Evolutionary conservation across 1,140 invertebrate species (phyloP), one percentile per base, ranked within the genome.

Genomic region (Heliconius melpomene): DNA sequence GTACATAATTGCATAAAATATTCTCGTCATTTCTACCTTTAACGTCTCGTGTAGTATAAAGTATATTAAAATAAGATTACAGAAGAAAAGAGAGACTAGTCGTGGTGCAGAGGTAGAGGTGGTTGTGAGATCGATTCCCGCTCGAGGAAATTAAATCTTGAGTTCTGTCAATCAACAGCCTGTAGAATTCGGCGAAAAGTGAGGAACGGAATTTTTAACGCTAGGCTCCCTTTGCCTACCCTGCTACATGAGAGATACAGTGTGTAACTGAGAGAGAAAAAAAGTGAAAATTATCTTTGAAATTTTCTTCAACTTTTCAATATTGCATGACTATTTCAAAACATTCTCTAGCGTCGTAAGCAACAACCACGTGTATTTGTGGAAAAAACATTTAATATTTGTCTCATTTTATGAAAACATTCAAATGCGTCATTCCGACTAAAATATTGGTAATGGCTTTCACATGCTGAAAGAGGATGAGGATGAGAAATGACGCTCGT

Each of bases 391-490:
- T 66, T 36, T 26, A 38, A 70, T 70, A 66, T 76, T 70, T 70
- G 40, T 76, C 32, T 77, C 52, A 46, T 74, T 60, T 32, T 74
- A 72, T 72, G 32, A 77, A 80, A 80, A 80, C 20, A 81, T 75
- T 82, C 76, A 75, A 77, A 88, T 91, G 90, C 91, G 91, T 91
- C 91, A 92, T 89, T 85, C 82, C 72, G 86, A 85, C 82, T 86
- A 87, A 90, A 89, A 88, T 89, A 89, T 78, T 71, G 80, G 85
- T 91, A 89, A 91, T 91, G 89, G 82, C 88, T 90, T 91, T 89
- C 89, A 89, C 87, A 81, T 86, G 90, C 83, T 81, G 87, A 87
- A 87, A 89, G 83, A 82, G 86, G 32, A 36, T 36, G 32, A 36
- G 32, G 32, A 36, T 36, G 32, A 36, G 32, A 36, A 88, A 88